Evolutionary conservation across 2,113 vertebrate genomes (phyloP), one percentile per base, ranked within the genome.

Genomic region (Rallus limicola): DNA sequence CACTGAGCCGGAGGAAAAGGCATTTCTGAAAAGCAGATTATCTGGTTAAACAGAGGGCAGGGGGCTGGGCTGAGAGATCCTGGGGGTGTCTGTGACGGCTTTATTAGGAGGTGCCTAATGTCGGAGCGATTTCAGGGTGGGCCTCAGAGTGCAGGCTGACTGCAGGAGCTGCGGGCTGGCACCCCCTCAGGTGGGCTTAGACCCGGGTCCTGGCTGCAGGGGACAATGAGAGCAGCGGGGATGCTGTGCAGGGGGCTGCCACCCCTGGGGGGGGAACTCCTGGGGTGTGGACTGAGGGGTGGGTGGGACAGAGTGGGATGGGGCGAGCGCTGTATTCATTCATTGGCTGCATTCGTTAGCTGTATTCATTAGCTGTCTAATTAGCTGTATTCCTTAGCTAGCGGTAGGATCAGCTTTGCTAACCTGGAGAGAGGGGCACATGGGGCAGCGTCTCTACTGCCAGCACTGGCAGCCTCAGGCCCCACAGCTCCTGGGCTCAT

Each of bases 31-130:
- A 97, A 96, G 96, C 88, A 96, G 97, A 97, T 97, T 97, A 97
- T 97, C 95, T 96, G 97, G 97, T 97, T 97, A 97, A 97, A 95
- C 97, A 92, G 93, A 97, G 97, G 97, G 96, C 97, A 97, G 90
- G 95, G 92, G 95, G 95, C 95, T 96, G 95, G 80, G 95, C 94
- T 1, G 0, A 44, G 60, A 92, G 94, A 97, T 94, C 96, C 97
- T 86, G 91, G 95, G 90, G 92, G 92, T 91, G 93, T 82, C 91
- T 89, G 79, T 97, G 96, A 97, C 97, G 96, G 97, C 95, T 97
- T 97, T 97, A 96, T 97, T 97, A 97, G 95, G 93, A 93, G 96
- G 92, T 50, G 94, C 86, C 97, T 96, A 95, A 87, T 4, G 96
- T 94, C 90, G n/a, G 36, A 75, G 72, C 2, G 53, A 97, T 97